phyloP scores from a whole-genome alignment of 2,888 invertebrate species.

The Zygothrica quintamaculata region DNA sequence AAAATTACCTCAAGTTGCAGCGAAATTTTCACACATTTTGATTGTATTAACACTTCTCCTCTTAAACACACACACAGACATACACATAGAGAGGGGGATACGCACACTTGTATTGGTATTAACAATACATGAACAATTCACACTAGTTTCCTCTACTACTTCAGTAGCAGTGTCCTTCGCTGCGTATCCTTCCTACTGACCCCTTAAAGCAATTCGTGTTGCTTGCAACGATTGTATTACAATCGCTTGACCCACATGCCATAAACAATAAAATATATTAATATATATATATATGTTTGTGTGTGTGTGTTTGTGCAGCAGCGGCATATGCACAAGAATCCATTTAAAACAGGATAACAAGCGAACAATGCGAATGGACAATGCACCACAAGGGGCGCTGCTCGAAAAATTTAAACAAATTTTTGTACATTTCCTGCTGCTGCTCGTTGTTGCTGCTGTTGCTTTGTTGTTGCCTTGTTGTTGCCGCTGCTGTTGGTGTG shows the following conservation, averaged over 20 bases:
- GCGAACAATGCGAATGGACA: slow-evolving; percentile 40
- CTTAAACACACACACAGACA: too few species aligned
- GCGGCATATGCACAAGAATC: slow-evolving; percentile 45
- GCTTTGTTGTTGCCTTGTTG: slow-evolving; percentile 15
- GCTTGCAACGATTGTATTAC: slow-evolving; percentile 58
- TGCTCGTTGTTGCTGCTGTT: slow-evolving; percentile 33
- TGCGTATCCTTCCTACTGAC: slow-evolving; percentile 8
- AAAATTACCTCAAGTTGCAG: too few species aligned
- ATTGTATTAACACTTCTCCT: too few species aligned
- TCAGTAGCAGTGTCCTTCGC: too few species aligned
- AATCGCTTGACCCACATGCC: slow-evolving; percentile 70
- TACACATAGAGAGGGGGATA: too few species aligned
- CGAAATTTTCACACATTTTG: too few species aligned
- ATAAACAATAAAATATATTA: slow-evolving; percentile 65
- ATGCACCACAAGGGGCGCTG: slow-evolving; percentile 27
- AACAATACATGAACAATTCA: slow-evolving; percentile 49
- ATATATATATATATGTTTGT: slow-evolving; percentile 38
- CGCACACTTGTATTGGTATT: slow-evolving; percentile 6
- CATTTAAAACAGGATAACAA: slow-evolving; percentile 48
- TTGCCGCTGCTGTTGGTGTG: slow-evolving; percentile 9
- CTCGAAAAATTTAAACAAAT: slow-evolving; percentile 72
- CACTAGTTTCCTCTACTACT: slow-evolving; percentile 25
- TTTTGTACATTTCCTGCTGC: slow-evolving; percentile 69
- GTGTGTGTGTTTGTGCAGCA: slow-evolving; percentile 6
- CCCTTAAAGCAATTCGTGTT: slow-evolving; percentile 56